Evolutionary conservation across 2,888 invertebrate species (phyloP).

Genomic region (Venustoraphidia nigricollis): DNA sequence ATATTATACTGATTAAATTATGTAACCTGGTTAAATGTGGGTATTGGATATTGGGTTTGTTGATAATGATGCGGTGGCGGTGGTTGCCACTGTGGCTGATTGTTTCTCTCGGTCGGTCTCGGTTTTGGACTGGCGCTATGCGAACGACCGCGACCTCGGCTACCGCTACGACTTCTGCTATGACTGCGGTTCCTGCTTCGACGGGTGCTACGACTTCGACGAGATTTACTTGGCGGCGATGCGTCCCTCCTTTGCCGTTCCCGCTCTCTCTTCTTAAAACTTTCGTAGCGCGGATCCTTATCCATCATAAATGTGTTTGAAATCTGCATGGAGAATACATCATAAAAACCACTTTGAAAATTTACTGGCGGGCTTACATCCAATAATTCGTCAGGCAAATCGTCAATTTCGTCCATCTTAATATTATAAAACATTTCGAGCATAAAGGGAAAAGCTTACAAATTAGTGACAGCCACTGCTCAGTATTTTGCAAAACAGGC

Average conservation of each 20-base stretch:
- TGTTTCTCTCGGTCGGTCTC: background rate
- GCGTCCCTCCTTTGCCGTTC: conserved; percentile 11
- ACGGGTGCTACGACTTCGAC: conserved; percentile 7
- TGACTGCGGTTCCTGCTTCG: conserved; percentile 13
- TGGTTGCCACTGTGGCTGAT: background rate
- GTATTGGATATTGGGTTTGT: background rate
- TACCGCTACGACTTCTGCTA: conserved; percentile 8
- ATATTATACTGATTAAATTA: background rate
- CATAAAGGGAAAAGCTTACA: too few species aligned
- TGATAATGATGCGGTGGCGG: background rate
- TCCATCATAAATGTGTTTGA: too few species aligned
- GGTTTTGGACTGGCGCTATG: background rate
- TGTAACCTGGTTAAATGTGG: background rate
- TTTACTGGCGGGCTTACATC: too few species aligned
- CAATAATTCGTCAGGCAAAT: too few species aligned
- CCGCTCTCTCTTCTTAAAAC: conserved; percentile 8
- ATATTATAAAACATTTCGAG: too few species aligned
- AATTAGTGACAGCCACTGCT: too few species aligned
- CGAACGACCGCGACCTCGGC: conserved; percentile 1
- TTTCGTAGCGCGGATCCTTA: too few species aligned
- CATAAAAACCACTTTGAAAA: too few species aligned
- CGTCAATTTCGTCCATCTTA: too few species aligned
- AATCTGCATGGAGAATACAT: too few species aligned
- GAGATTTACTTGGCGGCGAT: too few species aligned
- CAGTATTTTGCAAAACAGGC: too few species aligned